Percentiles rank a stretch among this genome's conserved stretches.
Evolutionary conservation across 2,113 vertebrate species (phyloP).

Genomic region (Channa maculata): DNA sequence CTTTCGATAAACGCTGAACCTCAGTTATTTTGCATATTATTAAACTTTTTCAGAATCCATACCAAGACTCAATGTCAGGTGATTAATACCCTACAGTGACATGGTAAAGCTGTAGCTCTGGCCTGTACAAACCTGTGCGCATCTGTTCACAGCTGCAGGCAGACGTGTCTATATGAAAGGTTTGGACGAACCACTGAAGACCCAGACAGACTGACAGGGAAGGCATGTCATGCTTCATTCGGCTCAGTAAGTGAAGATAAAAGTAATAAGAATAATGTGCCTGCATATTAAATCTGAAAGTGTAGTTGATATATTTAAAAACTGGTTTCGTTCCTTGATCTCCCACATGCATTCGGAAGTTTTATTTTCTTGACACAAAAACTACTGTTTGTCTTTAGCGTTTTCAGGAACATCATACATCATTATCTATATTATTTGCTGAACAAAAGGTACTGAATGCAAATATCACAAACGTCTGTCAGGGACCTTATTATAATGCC

Average conservation of each 20-base stretch:
- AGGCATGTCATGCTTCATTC: neutral
- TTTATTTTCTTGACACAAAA: no score
- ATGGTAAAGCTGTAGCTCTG: neutral
- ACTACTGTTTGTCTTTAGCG: no score
- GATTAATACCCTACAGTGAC: neutral
- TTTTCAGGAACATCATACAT: no score
- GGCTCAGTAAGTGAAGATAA: neutral
- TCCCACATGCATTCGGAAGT: neutral
- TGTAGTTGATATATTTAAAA: no score
- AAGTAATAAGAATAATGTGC: no score
- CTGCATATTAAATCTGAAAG: no score
- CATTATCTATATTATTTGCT: no score
- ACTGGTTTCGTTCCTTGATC: neutral
- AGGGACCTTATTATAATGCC: no score
- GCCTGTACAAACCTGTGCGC: conserved; percentile 21
- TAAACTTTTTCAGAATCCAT: neutral
- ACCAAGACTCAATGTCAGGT: rapidly evolving
- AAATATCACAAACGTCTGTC: no score
- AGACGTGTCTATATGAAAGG: no score
- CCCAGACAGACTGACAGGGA: neutral
- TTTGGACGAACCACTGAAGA: neutral
- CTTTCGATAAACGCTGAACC: no score
- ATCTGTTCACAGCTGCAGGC: neutral
- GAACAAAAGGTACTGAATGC: no score
- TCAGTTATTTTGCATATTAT: neutral